Evolutionary conservation across 2,888 invertebrate species (phyloP).

Genomic region (Isotomurus palustris): DNA sequence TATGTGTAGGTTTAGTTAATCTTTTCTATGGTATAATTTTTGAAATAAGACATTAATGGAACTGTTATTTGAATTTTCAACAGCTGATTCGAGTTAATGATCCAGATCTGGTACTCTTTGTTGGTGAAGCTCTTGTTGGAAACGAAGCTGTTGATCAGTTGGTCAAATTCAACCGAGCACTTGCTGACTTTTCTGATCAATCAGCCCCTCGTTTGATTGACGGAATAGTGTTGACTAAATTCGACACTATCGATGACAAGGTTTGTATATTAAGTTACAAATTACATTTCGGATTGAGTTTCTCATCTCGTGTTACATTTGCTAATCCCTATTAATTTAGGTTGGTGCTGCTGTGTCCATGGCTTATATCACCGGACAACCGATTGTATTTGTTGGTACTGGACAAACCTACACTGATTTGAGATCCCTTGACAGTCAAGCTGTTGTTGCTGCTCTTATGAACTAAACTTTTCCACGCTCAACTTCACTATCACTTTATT

Average conservation of each 20-base stretch:
- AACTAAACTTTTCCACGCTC: too few species aligned
- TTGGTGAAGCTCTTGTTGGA: conserved; percentile 98
- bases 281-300: neutral
- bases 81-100: conserved; percentile 91
- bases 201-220: conserved; percentile 87
- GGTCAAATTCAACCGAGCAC: conserved; percentile 95
- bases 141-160: conserved; percentile 99
- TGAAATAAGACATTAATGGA: too few species aligned
- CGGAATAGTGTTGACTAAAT: conserved; percentile 98
- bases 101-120: conserved; percentile 97
- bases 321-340: conserved; percentile 47
- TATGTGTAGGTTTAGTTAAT: conserved; percentile 42
- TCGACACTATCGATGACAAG: conserved; percentile 99
- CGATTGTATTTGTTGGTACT: conserved; percentile 97
- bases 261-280: conserved; percentile 49
- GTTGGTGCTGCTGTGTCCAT: conserved; percentile 99
- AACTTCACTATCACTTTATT: too few species aligned
- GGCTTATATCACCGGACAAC: conserved; percentile 99
- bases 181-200: conserved; percentile 83
- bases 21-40: neutral
- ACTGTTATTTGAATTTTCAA: conserved; percentile 1
- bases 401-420: conserved; percentile 99
- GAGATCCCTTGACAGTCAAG: conserved; percentile 90
- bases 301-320: neutral
- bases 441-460: conserved; percentile 93